Base-by-base conservation (phyloP, 2,888 invertebrate genomes). In the Lasioglossum morio region DNA sequence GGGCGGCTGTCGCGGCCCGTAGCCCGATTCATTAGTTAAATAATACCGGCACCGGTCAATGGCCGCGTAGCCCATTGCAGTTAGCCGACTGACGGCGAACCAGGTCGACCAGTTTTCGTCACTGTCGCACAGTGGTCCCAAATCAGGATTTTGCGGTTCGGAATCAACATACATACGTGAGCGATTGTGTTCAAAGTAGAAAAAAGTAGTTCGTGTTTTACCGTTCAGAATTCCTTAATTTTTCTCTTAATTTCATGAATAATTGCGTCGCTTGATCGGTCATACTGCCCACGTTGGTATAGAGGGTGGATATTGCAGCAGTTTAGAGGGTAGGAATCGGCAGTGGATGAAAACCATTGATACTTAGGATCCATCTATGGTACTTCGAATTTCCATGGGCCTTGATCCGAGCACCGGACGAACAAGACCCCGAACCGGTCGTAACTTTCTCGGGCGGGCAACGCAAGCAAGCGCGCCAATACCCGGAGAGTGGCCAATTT, bases 1-100 rank as follows among this genome's bases (percentile, higher is more conserved):
- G 80, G 84, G 81, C 80, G 87, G 87, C 87, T 90, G 87, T 90
- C 91, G 87, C 81, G 79, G 84, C 57, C 73, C 86, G 77, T 79
- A 81, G 60, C 79, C 83, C 85, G 84, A 86, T 89, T 90, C 90
- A 90, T 90, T 90, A 89, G 90, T 90, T 88, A 89, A 89, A 89
- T 89, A 89, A 89, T 87, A 79, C 82, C 46, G 80, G 79, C 73
- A 79, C 53, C 86, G 89, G 89, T 90, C 90, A 84, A 86, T 77
- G 88, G 77, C 89, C 88, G 81, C 63, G 79, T 77, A 82, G 81
- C 81, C 84, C 82, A 78, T 83, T 84, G 82, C 81, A 85, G 77
- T 88, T 86, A 81, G 48, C 81, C 82, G 75, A 81, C 79, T 77
- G 81, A 86, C 77, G 77, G 82, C 84, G 72, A 87, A 80, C 84